Evolutionary conservation across 2,888 invertebrate species (phyloP), one percentile per base, ranked within the genome.

Genomic region (Halictus ligatus): DNA sequence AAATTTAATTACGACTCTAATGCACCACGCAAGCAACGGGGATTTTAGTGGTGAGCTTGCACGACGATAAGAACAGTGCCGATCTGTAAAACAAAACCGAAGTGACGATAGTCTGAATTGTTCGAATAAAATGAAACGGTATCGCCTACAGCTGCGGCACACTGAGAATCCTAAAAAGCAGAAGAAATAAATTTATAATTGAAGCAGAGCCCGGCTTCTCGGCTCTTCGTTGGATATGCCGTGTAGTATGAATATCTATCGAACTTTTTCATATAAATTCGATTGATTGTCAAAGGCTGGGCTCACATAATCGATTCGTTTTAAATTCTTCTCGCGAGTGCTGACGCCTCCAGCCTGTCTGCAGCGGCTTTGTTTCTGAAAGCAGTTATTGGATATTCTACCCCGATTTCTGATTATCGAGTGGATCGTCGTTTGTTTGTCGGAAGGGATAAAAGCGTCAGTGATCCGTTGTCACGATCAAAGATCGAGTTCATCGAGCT

Each of bases 271-370:
- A 50, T 58, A 40, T 67, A n/a, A 69, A 85, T 75, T 80, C 54
- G 60, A 85, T 80, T 71, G 76, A 85, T 77, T 85, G 75, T 72
- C 74, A 13, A 43, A 40, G 50, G 21, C 8, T 74, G 35, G 48
- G 75, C 54, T 72, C 71, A 50, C 71, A 67, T 75, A 84, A 84
- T 84, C 71, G 84, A 84, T 79, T 84, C 78, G 75, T 75, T 78
- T 71, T 50, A 54, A 75, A 78, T 78, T 58, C 46, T 50, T 40
- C 40, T 69, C 48, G n/a, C 64, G 35, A 75, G 54, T 40, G 48
- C 46, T 35, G 67, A 77, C 74, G 84, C 67, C 69, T 69, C 48
- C 50, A n/a, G 46, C n/a, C 18, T 71, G 67, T 18, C 25, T 43
- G 50, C 40, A 43, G 29, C 46, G 35, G 35, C 83, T 83, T 83